Percentiles rank a stretch among this genome's conserved stretches.
phyloP scores from a whole-genome alignment of 2,113 vertebrate species.

The Acrocephalus kingi region DNA sequence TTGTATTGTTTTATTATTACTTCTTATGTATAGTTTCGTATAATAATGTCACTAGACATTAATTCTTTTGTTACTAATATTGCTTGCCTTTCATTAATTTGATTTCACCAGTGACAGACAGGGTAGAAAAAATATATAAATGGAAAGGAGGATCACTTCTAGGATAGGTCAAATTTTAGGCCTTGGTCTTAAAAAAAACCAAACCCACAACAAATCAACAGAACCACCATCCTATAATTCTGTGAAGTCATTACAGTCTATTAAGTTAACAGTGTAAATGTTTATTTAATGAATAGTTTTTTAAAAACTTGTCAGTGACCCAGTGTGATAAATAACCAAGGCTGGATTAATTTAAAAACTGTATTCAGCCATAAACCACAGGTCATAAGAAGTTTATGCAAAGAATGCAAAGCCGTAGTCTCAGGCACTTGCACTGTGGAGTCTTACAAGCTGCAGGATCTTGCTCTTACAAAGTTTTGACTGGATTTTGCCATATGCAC shows the following conservation, averaged over 20 bases:
- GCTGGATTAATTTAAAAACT: conserved; percentile 30
- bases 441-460: neutral
- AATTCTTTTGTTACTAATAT: neutral
- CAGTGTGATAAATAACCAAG: conserved; percentile 33
- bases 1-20: neutral
- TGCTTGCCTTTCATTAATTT: conserved; percentile 29
- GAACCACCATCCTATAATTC: neutral
- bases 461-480: neutral
- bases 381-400: conserved; percentile 37
- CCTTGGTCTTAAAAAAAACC: neutral
- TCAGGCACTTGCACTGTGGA: neutral
- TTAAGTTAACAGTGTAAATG: conserved; percentile 4
- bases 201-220: neutral
- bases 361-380: neutral
- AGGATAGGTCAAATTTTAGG: neutral
- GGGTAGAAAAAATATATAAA: neutral
- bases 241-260: neutral
- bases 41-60: neutral
- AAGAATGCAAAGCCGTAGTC: neutral
- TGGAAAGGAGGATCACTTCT: neutral
- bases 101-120: conserved; percentile 10
- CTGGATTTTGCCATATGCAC: conserved; percentile 3
- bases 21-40: neutral
- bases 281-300: conserved; percentile 14
- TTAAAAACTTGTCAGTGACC: neutral